Base-by-base conservation (phyloP, 1,140 invertebrate species). In the Dendrolimus kikuchii region DNA sequence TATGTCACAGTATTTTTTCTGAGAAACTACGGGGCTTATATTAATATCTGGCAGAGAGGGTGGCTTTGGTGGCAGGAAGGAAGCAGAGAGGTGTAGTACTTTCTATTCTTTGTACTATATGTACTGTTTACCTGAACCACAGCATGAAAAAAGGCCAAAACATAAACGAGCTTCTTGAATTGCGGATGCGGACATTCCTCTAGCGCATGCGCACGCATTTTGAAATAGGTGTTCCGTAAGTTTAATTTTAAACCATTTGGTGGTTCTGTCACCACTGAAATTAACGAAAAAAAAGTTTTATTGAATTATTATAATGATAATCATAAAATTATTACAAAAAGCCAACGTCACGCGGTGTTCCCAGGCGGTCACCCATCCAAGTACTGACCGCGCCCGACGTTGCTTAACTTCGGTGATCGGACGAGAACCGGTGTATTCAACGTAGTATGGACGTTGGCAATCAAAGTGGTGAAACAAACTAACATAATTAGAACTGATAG, bases 171-270 rank as follows among this genome's bases (percentile, higher is more conserved):
- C 38, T 94, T 88, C 64, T 93, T 93, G 79, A 93, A 97, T 8
- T 90, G 87, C 0, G 89, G 81, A 84, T 97, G 95, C 0, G 85
- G 61, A 73, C 95, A 96, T 23, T 89, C 88, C 9, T 94, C 90
- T 40, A 97, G 78, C 6, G 90, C 89, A 54, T 92, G 89, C 9
- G 90, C 72, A 2, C 91, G 88, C 84, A 97, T 93, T 86, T 96
- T 96, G 70, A 93, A 92, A 77, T 95, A 98, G 0, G 95, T 97
- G 62, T 93, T 96, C 51, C 92, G 90, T n/a, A 98, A 77, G 86
- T 97, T 97, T 46, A 96, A 74, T 74, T 97, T 97, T 40, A 98
- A 74, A 0, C 95, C 95, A 78, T 95, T 97, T 2, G 95, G 95
- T 4, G 95, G 94, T 78, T 97, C 95, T 3, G 92, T 96, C 2